phyloP scores from a whole-genome alignment of 2,888 invertebrate species.

The Prenolepis imparis region DNA sequence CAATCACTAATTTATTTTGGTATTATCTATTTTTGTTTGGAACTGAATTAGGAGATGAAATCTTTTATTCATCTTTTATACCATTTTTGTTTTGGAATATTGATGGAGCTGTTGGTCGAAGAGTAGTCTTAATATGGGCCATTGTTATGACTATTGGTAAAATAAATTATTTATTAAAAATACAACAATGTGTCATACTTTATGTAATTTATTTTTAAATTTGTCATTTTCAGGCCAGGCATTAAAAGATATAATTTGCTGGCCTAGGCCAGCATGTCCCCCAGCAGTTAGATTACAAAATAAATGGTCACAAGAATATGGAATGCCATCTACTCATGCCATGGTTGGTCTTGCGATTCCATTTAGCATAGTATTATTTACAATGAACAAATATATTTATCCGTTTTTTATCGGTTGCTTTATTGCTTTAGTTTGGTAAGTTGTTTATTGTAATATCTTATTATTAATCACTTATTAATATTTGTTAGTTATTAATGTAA shows the following conservation, averaged over 20 bases:
- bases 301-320: constrained; percentile 97
- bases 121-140: constrained; percentile 94
- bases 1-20: constrained; percentile 92
- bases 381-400: constrained; percentile 93
- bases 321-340: constrained; percentile 98
- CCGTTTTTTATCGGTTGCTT: constrained; percentile 88
- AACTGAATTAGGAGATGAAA: constrained; percentile 95
- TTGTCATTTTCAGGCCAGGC: constrained; percentile 90
- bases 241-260: constrained; percentile 94
- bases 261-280: constrained; percentile 94
- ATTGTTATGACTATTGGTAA: constrained; percentile 94
- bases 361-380: constrained; percentile 93
- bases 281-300: constrained; percentile 94
- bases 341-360: constrained; percentile 96
- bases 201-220: constrained; percentile 13
- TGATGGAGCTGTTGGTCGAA: constrained; percentile 94
- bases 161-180: constrained; percentile 56
- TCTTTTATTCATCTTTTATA: constrained; percentile 96
- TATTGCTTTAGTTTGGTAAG: constrained; percentile 89
- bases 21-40: constrained; percentile 95
- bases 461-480: neutral
- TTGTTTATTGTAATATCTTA: neutral
- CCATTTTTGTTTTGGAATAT: constrained; percentile 98
- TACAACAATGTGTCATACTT: neutral
- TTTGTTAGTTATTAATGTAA: neutral